These are phyloP conservation scores for Anagrus nilaparvatae DNA, from an alignment of 1,140 invertebrate genomes.

Conservation along the genomic window DNA sequence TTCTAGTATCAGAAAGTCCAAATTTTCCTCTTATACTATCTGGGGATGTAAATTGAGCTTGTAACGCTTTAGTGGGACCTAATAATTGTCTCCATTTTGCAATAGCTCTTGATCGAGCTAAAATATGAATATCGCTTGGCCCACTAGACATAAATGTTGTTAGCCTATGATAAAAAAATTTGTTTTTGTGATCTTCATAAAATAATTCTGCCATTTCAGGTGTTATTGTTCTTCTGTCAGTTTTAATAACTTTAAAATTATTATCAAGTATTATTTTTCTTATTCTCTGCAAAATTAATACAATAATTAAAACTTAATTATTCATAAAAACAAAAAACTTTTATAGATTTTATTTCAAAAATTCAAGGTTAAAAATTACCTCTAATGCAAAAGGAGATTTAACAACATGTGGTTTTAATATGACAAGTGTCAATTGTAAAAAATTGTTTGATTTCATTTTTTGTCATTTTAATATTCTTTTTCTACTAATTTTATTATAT, in stretches of 20 bases:
- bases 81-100: conserved; percentile 68
- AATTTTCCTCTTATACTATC: conserved; percentile 67
- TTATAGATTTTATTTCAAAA: conserved; percentile 8
- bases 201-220: conserved; percentile 59
- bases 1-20: conserved; percentile 85
- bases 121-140: conserved; percentile 64
- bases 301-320: background rate
- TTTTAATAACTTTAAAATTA: conserved; percentile 66
- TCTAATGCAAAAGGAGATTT: conserved; percentile 56
- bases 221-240: conserved; percentile 53
- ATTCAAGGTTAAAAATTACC: conserved; percentile 25
- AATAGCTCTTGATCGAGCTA: conserved; percentile 68
- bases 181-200: conserved; percentile 72
- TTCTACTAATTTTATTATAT: too few relatives aligned
- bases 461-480: background rate
- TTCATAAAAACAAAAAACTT: conserved; percentile 2
- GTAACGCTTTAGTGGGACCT: conserved; percentile 80
- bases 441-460: conserved; percentile 26
- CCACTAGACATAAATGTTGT: conserved; percentile 83
- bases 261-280: conserved; percentile 56
- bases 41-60: conserved; percentile 67
- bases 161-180: conserved; percentile 82
- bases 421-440: conserved; percentile 54
- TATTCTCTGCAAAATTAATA: conserved; percentile 46
- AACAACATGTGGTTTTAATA: conserved; percentile 65